Evolutionary conservation across 2,888 invertebrate genomes (phyloP), one percentile per base, ranked within the genome.

Genomic region (Coleophora deauratella): DNA sequence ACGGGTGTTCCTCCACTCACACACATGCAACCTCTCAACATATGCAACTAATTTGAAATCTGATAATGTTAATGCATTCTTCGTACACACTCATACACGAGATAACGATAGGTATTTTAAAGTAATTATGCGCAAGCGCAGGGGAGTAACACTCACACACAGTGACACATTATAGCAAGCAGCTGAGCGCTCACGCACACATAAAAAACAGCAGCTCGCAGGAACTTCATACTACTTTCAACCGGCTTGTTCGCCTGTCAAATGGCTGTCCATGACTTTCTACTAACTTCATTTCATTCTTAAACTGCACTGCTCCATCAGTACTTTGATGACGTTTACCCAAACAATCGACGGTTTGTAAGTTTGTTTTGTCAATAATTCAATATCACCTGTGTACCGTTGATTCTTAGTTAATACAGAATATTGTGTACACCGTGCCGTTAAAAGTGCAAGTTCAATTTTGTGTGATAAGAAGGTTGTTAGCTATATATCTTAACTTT

Each of bases 281-380:
- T 49, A 55, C 62, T 51, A 71, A 82, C 77, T 81, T 78, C 77
- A 76, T 72, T 69, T 65, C 57, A 64, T 63, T 67, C 55, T 52
- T 56, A 57, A 58, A 57, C 50, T 52, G 62, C 66, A 66, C 66
- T 66, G 72, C 64, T 69, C 71, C 72, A 76, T 77, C 74, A 64
- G 66, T 54, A 53, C 60, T 60, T 67, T 67, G 67, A 66, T 79
- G 79, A 82, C 80, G 79, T 79, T 70, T 62, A 44, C 45, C 49
- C 52, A 66, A 68, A 77, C 72, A 72, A 70, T 72, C 39, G 35
- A 63, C 60, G 54, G 68, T 65, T 62, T 60, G 57, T 55, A 62
- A 62, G 58, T 67, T 72, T 76, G 80, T 79, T 81, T 73, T 75
- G 77, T 80, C 76, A 77, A 81, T 80, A 79, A 51, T 55, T 57